Conservation (phyloP, 2,888 invertebrate species). For the Lagria hirta region DNA sequence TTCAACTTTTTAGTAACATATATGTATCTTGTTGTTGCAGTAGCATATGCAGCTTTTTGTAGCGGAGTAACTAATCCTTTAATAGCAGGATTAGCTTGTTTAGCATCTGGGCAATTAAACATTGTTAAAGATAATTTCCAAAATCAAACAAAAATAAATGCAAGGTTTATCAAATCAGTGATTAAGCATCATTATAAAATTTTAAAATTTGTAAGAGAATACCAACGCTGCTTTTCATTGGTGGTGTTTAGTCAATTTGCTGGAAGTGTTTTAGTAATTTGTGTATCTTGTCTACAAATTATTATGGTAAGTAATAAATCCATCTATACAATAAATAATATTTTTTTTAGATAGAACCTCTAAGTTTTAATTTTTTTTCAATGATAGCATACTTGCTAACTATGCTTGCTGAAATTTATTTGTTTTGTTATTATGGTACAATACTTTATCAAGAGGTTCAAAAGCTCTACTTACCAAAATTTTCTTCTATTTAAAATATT, state of each 20-base stretch:
- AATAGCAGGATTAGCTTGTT: conserved; percentile 7
- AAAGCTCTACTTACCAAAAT: neutral
- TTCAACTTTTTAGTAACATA: neutral
- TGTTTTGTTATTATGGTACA: conserved; percentile 15
- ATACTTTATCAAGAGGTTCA: conserved; percentile 6
- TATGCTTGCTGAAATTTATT: conserved; percentile 8
- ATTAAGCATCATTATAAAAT: too few relatives aligned
- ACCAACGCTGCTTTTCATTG: conserved; percentile 3
- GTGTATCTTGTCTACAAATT: conserved; percentile 2
- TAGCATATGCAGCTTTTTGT: conserved; percentile 8
- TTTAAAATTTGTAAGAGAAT: conserved; percentile 10
- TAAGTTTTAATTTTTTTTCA: conserved; percentile 4
- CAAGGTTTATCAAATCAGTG: neutral
- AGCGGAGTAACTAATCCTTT: conserved; percentile 6
- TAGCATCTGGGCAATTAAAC: conserved; percentile 4
- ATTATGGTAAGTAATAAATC: conserved; percentile 4
- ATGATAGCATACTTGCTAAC: conserved; percentile 2
- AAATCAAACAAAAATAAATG: too few relatives aligned
- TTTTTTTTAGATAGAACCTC: conserved; percentile 7
- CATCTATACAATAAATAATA: too few relatives aligned
- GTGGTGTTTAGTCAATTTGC: conserved; percentile 4
- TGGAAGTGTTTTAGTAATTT: neutral
- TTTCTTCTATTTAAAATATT: too few relatives aligned
- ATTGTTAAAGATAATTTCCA: conserved; percentile 7
- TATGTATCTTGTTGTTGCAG: conserved; percentile 1